Conservation (phyloP, 1,140 invertebrate genomes). For the Danaus melanippus region DNA sequence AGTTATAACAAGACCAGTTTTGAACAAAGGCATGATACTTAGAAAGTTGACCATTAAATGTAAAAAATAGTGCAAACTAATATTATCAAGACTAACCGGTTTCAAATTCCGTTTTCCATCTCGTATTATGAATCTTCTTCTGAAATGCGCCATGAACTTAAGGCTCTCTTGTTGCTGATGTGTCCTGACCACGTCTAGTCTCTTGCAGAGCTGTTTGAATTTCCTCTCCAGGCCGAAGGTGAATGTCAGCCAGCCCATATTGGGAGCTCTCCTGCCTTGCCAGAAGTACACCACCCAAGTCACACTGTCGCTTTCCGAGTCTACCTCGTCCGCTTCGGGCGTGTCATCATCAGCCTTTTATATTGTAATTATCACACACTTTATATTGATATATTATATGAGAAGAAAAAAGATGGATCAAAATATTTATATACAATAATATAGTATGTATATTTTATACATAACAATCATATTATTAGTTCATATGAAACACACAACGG, state of each 20-base stretch:
- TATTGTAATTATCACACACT: not conserved
- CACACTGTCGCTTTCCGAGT: conserved; percentile 79
- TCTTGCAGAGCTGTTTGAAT: conserved; percentile 95
- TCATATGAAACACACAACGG: too few relatives aligned
- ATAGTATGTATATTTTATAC: too few relatives aligned
- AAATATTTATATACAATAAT: too few relatives aligned
- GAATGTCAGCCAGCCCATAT: conserved; percentile 99
- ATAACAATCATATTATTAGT: too few relatives aligned
- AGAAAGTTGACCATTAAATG: too few relatives aligned
- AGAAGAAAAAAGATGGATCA: too few relatives aligned
- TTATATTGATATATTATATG: too few relatives aligned
- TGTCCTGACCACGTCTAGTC: conserved; percentile 96
- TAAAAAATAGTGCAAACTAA: conserved; percentile 2
- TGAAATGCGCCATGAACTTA: conserved; percentile 99
- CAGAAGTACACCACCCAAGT: conserved; percentile 99
- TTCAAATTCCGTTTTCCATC: conserved; percentile 86
- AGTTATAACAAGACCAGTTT: too few relatives aligned
- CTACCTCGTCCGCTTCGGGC: conserved; percentile 74
- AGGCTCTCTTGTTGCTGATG: conserved; percentile 99
- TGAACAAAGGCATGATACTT: too few relatives aligned
- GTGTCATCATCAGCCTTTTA: conserved; percentile 42
- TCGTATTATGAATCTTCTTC: conserved; percentile 94
- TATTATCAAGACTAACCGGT: conserved; percentile 43
- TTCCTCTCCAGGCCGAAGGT: conserved; percentile 98
- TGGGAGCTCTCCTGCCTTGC: conserved; percentile 94